These are phyloP conservation scores for Gastrophysa polygoni DNA, from an alignment of 2,888 invertebrate species.

Conservation along the genomic window DNA sequence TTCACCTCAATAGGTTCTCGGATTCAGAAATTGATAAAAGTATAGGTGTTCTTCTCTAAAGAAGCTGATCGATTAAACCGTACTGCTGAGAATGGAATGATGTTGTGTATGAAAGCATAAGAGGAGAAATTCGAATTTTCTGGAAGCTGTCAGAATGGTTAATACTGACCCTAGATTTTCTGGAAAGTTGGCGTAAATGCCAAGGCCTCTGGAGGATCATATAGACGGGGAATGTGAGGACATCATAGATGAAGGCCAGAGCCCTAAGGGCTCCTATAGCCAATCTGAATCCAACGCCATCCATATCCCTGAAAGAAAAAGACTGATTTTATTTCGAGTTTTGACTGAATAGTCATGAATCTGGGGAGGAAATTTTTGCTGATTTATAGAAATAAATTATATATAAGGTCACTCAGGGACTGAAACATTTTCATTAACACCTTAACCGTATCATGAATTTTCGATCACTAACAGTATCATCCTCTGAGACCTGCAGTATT, in stretches of 20 bases:
- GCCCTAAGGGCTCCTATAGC: conserved; percentile 80
- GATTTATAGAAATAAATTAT: no score
- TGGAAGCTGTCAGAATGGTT: conserved; percentile 12
- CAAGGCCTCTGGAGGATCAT: conserved; percentile 86
- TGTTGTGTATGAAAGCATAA: conserved; percentile 20
- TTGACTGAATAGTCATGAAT: no score
- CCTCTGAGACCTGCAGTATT: no score
- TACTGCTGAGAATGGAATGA: background rate
- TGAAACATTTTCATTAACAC: no score
- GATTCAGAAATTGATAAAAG: no score
- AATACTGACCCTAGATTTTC: conserved; percentile 74
- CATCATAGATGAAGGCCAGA: conserved; percentile 84
- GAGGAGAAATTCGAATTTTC: background rate
- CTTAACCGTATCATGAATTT: no score
- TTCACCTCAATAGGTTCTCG: no score
- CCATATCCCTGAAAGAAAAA: conserved; percentile 62
- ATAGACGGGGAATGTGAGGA: conserved; percentile 90
- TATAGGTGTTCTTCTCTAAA: no score
- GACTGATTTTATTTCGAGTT: conserved; percentile 3
- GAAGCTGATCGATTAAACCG: no score
- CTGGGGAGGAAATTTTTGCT: no score
- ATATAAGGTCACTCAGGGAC: no score
- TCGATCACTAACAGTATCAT: no score
- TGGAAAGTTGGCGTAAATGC: conserved; percentile 77
- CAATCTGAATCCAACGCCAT: conserved; percentile 66